Conservation (phyloP, 37 sponge, comb jelly and placozoan genomes). For the Mnemiopsis leidyi region DNA sequence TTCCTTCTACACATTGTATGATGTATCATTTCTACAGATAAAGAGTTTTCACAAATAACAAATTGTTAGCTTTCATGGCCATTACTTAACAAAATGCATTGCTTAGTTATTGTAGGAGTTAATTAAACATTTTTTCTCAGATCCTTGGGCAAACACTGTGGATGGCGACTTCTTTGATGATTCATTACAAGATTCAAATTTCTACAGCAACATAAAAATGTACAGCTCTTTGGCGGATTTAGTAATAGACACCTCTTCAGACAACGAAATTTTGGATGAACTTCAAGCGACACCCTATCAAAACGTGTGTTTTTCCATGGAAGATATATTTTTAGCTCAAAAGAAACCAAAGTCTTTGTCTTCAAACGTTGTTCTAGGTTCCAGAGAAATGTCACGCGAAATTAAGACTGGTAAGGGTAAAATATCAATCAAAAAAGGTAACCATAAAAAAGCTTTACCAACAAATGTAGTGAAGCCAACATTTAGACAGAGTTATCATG, state of each 20-base stretch:
- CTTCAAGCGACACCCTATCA: background rate
- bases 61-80: too few species aligned
- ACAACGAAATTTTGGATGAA: background rate
- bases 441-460: background rate
- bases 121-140: conserved; percentile 10
- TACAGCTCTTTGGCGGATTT: conserved; percentile 53
- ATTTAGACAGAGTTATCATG: background rate
- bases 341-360: background rate
- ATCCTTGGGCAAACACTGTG: conserved; percentile 38
- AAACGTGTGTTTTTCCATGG: conserved; percentile 42
- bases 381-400: background rate
- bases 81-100: too few species aligned
- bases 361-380: too few species aligned
- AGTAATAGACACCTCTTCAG: background rate
- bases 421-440: background rate
- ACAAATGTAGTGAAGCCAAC: conserved; percentile 46
- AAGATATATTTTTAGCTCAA: conserved; percentile 21
- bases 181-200: conserved; percentile 30
- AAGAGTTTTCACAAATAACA: too few species aligned
- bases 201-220: background rate
- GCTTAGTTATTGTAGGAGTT: too few species aligned
- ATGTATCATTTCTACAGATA: too few species aligned
- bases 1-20: too few species aligned
- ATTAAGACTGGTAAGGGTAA: background rate
- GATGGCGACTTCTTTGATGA: conserved; percentile 58